These are phyloP conservation scores for Lypha dubia DNA, from an alignment of 2,888 invertebrate genomes.

Conservation along the genomic window DNA sequence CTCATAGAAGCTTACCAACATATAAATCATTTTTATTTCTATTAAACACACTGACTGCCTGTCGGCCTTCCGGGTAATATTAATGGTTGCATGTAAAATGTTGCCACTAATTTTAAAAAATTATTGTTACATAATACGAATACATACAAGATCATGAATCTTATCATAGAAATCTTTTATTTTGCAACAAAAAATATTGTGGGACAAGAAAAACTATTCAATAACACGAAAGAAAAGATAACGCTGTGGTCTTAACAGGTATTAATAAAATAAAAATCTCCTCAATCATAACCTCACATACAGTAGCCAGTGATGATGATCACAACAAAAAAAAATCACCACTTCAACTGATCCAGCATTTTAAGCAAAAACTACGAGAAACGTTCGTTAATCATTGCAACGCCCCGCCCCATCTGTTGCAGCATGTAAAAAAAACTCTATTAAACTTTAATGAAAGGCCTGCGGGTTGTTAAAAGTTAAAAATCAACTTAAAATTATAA, in stretches of 20 bases:
- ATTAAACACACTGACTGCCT: background rate
- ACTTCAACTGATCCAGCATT: slow-evolving; percentile 15
- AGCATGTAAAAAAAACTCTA: background rate
- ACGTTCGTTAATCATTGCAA: slow-evolving; percentile 43
- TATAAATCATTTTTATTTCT: slow-evolving; percentile 1
- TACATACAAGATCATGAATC: background rate
- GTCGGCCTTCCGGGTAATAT: background rate
- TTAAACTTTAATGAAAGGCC: slow-evolving; percentile 26
- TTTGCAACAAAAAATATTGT: slow-evolving; percentile 31
- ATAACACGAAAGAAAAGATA: background rate
- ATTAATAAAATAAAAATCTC: slow-evolving; percentile 16
- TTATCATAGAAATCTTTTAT: slow-evolving; percentile 21
- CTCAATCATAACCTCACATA: slow-evolving; percentile 2
- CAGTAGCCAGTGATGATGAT: slow-evolving; percentile 37
- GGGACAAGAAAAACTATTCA: background rate
- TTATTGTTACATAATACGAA: slow-evolving; percentile 12
- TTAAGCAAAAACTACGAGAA: background rate
- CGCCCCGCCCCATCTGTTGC: slow-evolving; percentile 50
- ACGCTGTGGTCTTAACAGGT: background rate
- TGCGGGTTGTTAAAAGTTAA: slow-evolving; percentile 41
- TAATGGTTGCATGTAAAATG: background rate
- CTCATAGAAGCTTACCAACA: background rate
- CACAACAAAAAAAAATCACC: slow-evolving; percentile 5
- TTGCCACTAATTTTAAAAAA: slow-evolving; percentile 21
- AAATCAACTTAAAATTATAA: slow-evolving; percentile 21